These are phyloP conservation scores for Mohoua ochrocephala DNA, from an alignment of 2,113 vertebrate species.

Conservation along the genomic window DNA sequence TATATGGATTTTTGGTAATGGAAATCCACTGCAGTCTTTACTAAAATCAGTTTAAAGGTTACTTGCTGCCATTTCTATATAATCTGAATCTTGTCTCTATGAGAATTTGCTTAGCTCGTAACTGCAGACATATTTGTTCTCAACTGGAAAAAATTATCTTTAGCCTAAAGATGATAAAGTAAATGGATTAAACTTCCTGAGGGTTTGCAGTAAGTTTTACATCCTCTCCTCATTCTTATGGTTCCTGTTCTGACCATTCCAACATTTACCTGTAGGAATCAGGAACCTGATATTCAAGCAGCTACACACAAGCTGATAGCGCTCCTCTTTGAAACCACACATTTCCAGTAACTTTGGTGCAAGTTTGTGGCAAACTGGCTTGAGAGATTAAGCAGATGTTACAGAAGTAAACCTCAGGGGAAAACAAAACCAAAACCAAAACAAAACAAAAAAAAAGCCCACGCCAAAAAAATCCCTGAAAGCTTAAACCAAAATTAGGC, in stretches of 20 bases:
- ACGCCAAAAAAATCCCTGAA: background rate
- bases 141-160: background rate
- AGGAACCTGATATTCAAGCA: background rate
- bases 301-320: background rate
- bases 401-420: background rate
- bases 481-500: background rate
- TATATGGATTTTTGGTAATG: background rate
- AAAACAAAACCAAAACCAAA: no score
- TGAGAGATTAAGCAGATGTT: background rate
- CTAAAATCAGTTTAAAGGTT: background rate
- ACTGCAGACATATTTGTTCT: background rate
- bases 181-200: background rate
- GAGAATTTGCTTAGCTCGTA: background rate
- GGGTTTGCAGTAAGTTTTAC: background rate
- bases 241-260: background rate
- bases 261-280: background rate
- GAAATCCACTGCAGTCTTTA: background rate
- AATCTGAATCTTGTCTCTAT: background rate
- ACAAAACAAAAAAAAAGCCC: background rate
- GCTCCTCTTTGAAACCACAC: background rate
- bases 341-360: background rate
- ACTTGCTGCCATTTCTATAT: background rate
- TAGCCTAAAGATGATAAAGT: background rate
- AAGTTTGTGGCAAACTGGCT: background rate
- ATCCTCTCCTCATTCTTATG: background rate